These are phyloP conservation scores for Aphis gossypii DNA, from an alignment of 1,140 invertebrate species.

Conservation along the genomic window DNA sequence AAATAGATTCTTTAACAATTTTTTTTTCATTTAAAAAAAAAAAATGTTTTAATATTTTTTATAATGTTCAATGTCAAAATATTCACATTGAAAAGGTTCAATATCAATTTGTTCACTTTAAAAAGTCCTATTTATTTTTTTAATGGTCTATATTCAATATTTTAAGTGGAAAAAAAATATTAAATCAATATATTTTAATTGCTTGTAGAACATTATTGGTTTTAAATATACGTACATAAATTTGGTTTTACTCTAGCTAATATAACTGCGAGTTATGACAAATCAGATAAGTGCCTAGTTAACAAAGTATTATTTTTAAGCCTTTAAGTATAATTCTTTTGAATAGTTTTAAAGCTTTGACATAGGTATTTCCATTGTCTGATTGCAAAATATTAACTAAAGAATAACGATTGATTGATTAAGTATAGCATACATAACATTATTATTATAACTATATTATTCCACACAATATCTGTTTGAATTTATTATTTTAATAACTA, in stretches of 20 bases:
- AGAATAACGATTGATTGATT: neutral
- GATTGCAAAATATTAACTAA: neutral
- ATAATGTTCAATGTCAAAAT: neutral
- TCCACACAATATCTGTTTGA: neutral
- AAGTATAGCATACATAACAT: neutral
- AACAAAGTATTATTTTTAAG: neutral
- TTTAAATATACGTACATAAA: neutral
- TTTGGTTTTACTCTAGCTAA: neutral
- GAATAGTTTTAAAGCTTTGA: neutral
- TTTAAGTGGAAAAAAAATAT: neutral
- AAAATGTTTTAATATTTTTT: neutral
- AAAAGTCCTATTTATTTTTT: neutral
- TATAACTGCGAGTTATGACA: neutral
- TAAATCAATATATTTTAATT: neutral
- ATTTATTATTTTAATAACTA: neutral
- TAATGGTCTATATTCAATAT: too few species aligned
- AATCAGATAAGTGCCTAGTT: neutral
- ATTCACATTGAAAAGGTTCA: neutral
- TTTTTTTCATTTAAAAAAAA: neutral
- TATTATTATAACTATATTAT: neutral
- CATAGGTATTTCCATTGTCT: neutral
- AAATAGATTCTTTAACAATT: neutral
- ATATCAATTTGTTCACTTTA: neutral
- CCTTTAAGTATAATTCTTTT: neutral
- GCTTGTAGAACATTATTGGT: neutral